Percentiles rank a stretch among this genome's conserved stretches.
Conservation (phyloP, 2,113 vertebrate species). For the Aegypius monachus region DNA sequence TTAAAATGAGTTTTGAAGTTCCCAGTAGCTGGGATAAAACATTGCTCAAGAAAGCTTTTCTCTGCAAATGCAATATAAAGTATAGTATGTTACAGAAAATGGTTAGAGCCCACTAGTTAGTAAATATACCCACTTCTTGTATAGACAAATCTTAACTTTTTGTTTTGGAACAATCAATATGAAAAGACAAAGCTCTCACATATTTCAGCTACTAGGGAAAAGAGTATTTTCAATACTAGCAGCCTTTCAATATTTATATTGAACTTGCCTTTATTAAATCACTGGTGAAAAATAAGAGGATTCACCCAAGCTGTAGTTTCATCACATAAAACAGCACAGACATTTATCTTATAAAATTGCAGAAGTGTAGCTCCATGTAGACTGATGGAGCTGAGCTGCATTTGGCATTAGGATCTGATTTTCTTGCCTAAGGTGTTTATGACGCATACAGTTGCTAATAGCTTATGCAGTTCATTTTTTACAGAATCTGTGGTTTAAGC, state of each 20-base stretch:
- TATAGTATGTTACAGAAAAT: background rate
- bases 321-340: slow-evolving; percentile 72
- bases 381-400: slow-evolving; percentile 71
- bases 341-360: slow-evolving; percentile 77
- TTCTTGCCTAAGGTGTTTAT: slow-evolving; percentile 78
- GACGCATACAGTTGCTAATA: slow-evolving; percentile 71
- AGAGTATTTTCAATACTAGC: slow-evolving; percentile 58
- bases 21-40: background rate
- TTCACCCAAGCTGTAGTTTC: slow-evolving; percentile 75
- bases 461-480: slow-evolving; percentile 74
- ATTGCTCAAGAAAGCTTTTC: background rate
- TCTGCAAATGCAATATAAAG: background rate
- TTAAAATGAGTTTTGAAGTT: background rate
- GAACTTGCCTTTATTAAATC: slow-evolving; percentile 79
- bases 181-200: slow-evolving; percentile 50
- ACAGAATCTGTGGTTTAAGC: slow-evolving; percentile 78
- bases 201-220: slow-evolving; percentile 54
- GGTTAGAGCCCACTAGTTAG: slow-evolving; percentile 48
- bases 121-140: slow-evolving; percentile 57
- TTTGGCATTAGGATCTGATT: slow-evolving; percentile 69
- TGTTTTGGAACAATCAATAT: slow-evolving; percentile 61
- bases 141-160: slow-evolving; percentile 64
- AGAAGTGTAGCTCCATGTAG: slow-evolving; percentile 60
- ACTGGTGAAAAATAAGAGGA: slow-evolving; percentile 75
- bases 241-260: slow-evolving; percentile 77